Base-by-base conservation (phyloP, 64 coral and sea anemone species). In the Platygyra sinensis region DNA sequence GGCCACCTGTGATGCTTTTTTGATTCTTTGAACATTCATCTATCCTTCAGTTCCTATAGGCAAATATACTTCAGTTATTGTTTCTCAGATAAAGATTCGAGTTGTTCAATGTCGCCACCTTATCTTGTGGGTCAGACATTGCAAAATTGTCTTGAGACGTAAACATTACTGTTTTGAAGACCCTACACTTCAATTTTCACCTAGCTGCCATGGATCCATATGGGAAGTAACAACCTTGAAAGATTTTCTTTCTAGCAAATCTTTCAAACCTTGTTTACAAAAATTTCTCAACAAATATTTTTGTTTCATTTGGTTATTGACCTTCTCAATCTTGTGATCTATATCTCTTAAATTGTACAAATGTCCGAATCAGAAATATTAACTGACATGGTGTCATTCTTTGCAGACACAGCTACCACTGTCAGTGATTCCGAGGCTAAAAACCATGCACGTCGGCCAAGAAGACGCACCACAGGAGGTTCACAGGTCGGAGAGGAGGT, bases 401-500 rank as follows among this genome's bases (percentile, higher is more conserved):
- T 77, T 51, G 6, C 32, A 97, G 95, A 97, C 73, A 94, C 95
- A 57, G 92, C 95, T 36, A 94, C 92, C 19, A 92, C 90, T 50
- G 89, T 97, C 64, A 97, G 95, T 88, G 95, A 97, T 61, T 91
- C 95, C 2, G 95, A 97, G 78, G 95, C 88, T 25, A 94, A 97
- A 42, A 73, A 49, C 59, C 80, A 93, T 72, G 83, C 62, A 20
- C 87, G 91, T 22, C 76, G 91, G 18, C 91, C 95, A 30, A 85
- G 95, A 51, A 83, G 95, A 0, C 91, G 95, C 5, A 96, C 95
- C 39, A 96, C 95, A 28, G 95, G 95, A 61, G 95, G 95, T 14
- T 64, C 95, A 29, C 91, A 96, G 46, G 64, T 87, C 17, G 83
- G 75, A 25, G 83, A 80, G 22, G 91, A 96, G 59, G 79, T 96